Base-by-base conservation (phyloP, 2,113 vertebrate genomes). In the Calidris pygmaea region DNA sequence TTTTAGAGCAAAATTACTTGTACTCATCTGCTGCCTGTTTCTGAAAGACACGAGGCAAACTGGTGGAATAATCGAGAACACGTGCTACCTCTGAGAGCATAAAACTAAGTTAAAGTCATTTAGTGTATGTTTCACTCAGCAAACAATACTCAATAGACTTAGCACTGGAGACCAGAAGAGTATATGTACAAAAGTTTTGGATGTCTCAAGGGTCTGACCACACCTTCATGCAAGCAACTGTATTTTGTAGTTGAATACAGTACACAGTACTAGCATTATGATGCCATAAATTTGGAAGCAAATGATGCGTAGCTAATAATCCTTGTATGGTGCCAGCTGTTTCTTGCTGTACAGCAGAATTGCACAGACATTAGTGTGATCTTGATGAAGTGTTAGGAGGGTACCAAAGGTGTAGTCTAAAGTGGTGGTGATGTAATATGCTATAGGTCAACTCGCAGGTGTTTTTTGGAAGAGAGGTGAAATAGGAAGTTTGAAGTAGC, bases 41-140 rank as follows among this genome's bases (percentile, higher is more conserved):
- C 35, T 34, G 50, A n/a, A 73, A 71, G 50, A 14, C 27, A 32
- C 32, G 32, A 60, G 56, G 26, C 34, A 71, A 66, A 34, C 3
- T 20, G 35, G 12, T 43, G 71, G 37, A 34, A 12, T 26, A 45
- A 59, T 6, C 20, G 30, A 53, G 30, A 78, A 43, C 14, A 32
- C 1, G 0, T n/a, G 20, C 41, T 45, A 13, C n/a, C 37, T 86
- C 47, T n/a, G 29, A 63, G 58, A 77, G 21, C 3, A 0, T 70
- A 10, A 73, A 56, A 63, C 26, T 10, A 37, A 37, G 32, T 18
- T 62, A 21, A 62, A 68, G 12, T n/a, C 17, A 26, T 39, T 80
- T 50, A 27, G 16, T 24, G 6, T 71, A 22, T 70, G 43, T 58
- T 76, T 90, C 35, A 18, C 21, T 53, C 1, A 3, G 22, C 55